Evolutionary conservation across 2,113 vertebrate species (phyloP), one percentile per base, ranked within the genome.

Genomic region (Dunckerocampus dactyliophorus): DNA sequence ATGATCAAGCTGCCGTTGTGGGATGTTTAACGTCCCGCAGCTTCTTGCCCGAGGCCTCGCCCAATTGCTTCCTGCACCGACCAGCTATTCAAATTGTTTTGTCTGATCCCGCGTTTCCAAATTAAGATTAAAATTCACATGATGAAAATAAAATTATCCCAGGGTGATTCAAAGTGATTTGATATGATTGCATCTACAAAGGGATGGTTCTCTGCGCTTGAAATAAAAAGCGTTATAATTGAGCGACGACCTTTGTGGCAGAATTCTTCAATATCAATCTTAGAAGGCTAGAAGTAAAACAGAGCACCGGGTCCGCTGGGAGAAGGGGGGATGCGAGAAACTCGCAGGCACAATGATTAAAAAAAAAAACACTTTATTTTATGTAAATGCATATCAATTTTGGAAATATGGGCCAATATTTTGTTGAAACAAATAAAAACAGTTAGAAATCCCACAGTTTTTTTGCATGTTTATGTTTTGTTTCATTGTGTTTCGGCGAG

Each of bases 61-160:
- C 92, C 85, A 85, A 89, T 88, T 89, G 89, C 87, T 73, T 82
- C 85, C 61, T 34, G 31, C 31, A 62, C 71, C 65, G 59, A 64
- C 72, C 74, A 67, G 70, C 65, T 66, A 82, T 68, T 82, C 79
- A 88, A 88, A 87, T 75, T 31, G 59, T 77, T 82, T 82, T 79
- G 79, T 89, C 88, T 90, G 77, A 89, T 88, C 79, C 69, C 56
- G 72, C 59, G 58, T 82, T 88, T 85, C 48, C 72, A 87, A 88
- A 91, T 90, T 87, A 88, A 84, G 83, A 81, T 73, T 81, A 59
- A 73, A 85, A 89, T 82, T 86, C 77, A 80, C 59, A 79, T 55
- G 62, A 85, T 90, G 73, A 88, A 88, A 39, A 20, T 8, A 42
- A 19, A 56, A 56, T 56, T 19, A 43, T 13, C n/a, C 12, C 13